Evolutionary conservation across 2,113 vertebrate species (phyloP).

Genomic region (Lepus europaeus): DNA sequence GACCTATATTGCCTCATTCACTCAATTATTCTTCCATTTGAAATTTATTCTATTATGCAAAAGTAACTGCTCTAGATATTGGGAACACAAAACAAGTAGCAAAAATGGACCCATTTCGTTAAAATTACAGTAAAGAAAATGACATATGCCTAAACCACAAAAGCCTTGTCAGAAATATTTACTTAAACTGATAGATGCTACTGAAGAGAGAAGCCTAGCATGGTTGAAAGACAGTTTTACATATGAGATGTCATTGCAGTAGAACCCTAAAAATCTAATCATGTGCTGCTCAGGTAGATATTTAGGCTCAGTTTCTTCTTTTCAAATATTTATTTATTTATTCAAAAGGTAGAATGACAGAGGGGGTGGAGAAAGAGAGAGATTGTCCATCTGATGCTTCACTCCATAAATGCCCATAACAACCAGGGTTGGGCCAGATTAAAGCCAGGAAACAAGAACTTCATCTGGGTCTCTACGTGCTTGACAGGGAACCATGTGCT

Average conservation of each 20-base stretch:
- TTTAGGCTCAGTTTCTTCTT: not conserved
- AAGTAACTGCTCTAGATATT: not conserved
- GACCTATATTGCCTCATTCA: not conserved
- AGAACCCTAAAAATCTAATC: not conserved
- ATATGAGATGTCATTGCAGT: rapidly evolving
- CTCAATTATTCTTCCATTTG: not conserved
- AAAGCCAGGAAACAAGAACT: too few species aligned
- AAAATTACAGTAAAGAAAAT: not conserved
- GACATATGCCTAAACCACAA: not conserved
- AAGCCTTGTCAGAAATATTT: not conserved
- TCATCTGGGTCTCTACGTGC: too few species aligned
- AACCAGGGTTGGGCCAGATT: too few species aligned
- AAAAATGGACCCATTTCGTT: not conserved
- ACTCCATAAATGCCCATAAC: too few species aligned
- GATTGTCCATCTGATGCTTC: too few species aligned
- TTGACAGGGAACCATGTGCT: too few species aligned
- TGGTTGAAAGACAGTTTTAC: not conserved
- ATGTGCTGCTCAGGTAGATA: too few species aligned
- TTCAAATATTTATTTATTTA: too few species aligned
- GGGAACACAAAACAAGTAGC: not conserved
- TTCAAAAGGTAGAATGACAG: too few species aligned
- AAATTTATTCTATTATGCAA: not conserved
- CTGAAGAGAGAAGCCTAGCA: not conserved
- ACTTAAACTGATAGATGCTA: not conserved
- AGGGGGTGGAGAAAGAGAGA: too few species aligned